These are phyloP conservation scores for Bugulina stolonifera DNA, from an alignment of 2,888 invertebrate genomes.

Conservation along the genomic window DNA sequence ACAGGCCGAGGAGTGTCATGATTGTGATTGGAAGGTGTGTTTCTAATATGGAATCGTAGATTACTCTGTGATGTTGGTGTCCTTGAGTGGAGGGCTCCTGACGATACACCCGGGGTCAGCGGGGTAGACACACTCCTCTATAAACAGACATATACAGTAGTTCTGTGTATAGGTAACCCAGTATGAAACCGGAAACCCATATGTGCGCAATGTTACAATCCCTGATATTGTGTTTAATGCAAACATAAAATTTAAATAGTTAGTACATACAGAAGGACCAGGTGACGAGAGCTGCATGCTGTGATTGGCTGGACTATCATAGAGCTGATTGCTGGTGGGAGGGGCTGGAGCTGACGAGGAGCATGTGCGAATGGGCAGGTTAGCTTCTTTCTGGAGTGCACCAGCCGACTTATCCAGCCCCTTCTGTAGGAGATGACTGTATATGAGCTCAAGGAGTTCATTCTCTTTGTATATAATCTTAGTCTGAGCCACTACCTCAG, in stretches of 20 bases:
- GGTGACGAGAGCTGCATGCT: not conserved
- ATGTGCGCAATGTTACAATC: too few relatives aligned
- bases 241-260: too few relatives aligned
- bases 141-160: not conserved
- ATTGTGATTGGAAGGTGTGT: not conserved
- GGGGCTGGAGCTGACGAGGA: conserved; percentile 32
- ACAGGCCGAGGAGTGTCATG: conserved; percentile 2
- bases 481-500: conserved; percentile 92
- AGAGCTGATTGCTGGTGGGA: conserved; percentile 30
- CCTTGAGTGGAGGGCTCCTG: not conserved
- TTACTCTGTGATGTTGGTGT: not conserved
- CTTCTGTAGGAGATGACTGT: conserved; percentile 65
- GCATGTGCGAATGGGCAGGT: conserved; percentile 37
- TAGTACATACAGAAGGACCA: not conserved
- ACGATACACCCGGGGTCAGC: not conserved
- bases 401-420: conserved; percentile 67
- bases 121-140: not conserved
- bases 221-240: too few relatives aligned
- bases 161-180: too few relatives aligned
- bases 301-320: not conserved
- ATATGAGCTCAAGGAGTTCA: conserved; percentile 83
- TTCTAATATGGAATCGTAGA: conserved; percentile 3
- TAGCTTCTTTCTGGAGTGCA: conserved; percentile 70
- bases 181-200: too few relatives aligned
- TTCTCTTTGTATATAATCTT: conserved; percentile 88